Conservation (phyloP, 2,888 invertebrate genomes). For the Meliscaeva auricollis region DNA sequence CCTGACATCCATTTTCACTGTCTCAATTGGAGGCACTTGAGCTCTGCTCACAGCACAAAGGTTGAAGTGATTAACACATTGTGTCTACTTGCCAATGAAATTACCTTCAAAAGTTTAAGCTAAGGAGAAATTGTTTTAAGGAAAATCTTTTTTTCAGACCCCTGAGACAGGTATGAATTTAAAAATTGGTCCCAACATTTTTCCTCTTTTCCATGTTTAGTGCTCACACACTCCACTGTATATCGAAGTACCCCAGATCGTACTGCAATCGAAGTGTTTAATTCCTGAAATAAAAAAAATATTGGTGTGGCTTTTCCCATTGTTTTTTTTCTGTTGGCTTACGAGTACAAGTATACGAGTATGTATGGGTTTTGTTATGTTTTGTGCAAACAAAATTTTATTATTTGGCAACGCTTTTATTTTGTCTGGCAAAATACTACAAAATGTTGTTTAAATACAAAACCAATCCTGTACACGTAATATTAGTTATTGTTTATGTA, state of each 20-base stretch:
- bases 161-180: too few species aligned
- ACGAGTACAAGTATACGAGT: not conserved
- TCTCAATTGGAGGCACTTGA: too few species aligned
- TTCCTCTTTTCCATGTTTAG: too few species aligned
- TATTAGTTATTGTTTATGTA: conserved; percentile 14
- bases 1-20: too few species aligned
- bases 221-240: too few species aligned
- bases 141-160: too few species aligned
- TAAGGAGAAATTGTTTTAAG: too few species aligned
- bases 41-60: too few species aligned
- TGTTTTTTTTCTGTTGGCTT: conserved; percentile 11
- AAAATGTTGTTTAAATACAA: conserved; percentile 1
- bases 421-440: conserved; percentile 10
- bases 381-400: conserved; percentile 15
- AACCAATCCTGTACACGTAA: conserved; percentile 30
- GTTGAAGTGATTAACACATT: too few species aligned
- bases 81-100: too few species aligned
- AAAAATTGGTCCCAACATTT: too few species aligned
- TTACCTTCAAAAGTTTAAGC: too few species aligned
- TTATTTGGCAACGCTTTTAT: conserved; percentile 7
- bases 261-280: conserved; percentile 29
- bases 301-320: conserved; percentile 31
- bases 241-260: not conserved
- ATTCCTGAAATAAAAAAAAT: conserved; percentile 42
- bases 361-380: not conserved